A percentile compares a stretch with the other conserved stretches of the same genome.
Conservation (phyloP, 2,888 invertebrate genomes). For the Drosophila acutilabella region DNA sequence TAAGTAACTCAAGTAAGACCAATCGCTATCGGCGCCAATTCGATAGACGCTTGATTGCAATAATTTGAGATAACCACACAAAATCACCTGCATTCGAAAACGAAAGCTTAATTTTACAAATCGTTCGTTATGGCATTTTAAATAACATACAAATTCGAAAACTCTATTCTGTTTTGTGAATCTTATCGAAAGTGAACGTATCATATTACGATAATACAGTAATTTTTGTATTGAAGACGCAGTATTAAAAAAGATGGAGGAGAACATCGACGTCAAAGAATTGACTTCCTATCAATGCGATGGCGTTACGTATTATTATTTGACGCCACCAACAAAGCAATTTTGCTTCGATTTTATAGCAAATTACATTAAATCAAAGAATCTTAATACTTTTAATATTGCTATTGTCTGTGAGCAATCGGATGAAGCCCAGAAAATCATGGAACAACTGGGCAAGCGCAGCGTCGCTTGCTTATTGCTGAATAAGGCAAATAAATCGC, state of each 20-base stretch:
- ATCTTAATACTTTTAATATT: constrained; percentile 30
- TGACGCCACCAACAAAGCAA: neutral
- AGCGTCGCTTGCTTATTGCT: constrained; percentile 35
- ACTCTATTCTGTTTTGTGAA: neutral
- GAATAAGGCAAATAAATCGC: neutral
- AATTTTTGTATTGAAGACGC: neutral
- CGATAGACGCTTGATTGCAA: constrained; percentile 2
- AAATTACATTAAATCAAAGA: constrained; percentile 16
- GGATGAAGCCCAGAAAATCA: constrained; percentile 15
- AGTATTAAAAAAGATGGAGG: neutral
- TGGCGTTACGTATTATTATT: constrained; percentile 26
- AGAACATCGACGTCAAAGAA: neutral
- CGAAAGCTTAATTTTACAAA: too few relatives aligned
- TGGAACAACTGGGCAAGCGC: constrained; percentile 32
- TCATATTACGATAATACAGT: constrained; percentile 5
- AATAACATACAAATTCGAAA: too few relatives aligned
- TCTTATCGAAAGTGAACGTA: neutral
- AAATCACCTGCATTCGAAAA: too few relatives aligned
- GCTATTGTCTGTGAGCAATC: constrained; percentile 32
- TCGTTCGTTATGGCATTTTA: too few relatives aligned
- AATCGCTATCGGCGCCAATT: constrained; percentile 22
- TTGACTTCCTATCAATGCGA: constrained; percentile 6
- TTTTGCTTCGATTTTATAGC: constrained; percentile 11
- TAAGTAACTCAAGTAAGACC: too few relatives aligned
- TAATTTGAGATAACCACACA: too few relatives aligned